Base-by-base conservation (phyloP, 1,140 invertebrate species). In the Drosophila setifemur region DNA sequence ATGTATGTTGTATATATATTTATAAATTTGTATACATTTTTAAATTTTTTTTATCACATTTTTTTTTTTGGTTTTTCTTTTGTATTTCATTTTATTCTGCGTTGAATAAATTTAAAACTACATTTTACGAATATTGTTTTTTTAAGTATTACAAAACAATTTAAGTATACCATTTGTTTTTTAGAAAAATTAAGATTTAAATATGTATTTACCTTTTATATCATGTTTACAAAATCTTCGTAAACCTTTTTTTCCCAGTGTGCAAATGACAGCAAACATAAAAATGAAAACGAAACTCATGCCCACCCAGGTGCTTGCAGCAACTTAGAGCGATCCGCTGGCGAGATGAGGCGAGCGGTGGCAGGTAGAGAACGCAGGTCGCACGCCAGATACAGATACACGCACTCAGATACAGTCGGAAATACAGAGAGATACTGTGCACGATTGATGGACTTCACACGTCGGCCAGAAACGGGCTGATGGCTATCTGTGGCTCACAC, bases 261-360 rank as follows among this genome's bases (percentile, higher is more conserved):
- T 28, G 57, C 19, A 63, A 57, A 52, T 35, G 69, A 72, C 71
- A 72, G 50, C 63, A 78, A 85, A 85, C 79, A 69, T 66, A 66
- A 73, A 79, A 81, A 74, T 76, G 74, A 85, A 86, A 86, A 75
- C 71, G 75, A 85, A 85, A 72, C 61, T 71, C 39, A 37, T 79
- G 79, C 53, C 79, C 79, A 85, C 81, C 79, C 81, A 85, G 79
- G 74, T 61, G 63, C 48, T 42, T 29, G 39, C 33, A 33, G 43
- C 39, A 67, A 18, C 7, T 43, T 39, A 0, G 21, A 31, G 9
- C 33, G 7, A 58, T 5, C 29, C n/a, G n/a, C n/a, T 18, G n/a
- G 14, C 6, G 29, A 19, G 16, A 8, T 4, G 21, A 31, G 12
- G 57, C 19, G 31, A 7, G 21, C 42, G 12, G 57, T 19, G 31